These are phyloP conservation scores for Ia io DNA, from an alignment of 2,113 vertebrate genomes.

Conservation along the genomic window DNA sequence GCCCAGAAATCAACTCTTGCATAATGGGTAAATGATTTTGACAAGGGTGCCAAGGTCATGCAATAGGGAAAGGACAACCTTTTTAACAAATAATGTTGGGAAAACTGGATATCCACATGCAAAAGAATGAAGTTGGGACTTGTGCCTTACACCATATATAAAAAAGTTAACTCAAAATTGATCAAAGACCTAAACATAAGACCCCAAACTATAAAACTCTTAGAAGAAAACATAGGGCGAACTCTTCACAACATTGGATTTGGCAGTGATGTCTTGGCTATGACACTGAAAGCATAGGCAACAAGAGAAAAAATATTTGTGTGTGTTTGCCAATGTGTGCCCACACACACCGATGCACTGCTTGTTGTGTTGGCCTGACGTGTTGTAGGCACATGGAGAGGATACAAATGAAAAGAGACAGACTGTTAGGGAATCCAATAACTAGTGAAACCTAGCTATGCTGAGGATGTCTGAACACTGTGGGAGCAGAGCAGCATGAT, in stretches of 20 bases:
- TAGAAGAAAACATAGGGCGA: not conserved
- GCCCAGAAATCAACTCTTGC: not conserved
- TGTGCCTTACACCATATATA: not conserved
- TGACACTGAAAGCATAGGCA: not conserved
- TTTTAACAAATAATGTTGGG: not conserved
- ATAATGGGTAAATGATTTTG: not conserved
- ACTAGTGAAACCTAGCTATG: not conserved
- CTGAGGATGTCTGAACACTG: not conserved
- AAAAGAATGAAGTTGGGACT: constrained; percentile 27
- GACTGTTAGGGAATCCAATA: not conserved
- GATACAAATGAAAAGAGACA: not conserved
- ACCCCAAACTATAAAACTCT: not conserved
- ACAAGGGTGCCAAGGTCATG: not conserved
- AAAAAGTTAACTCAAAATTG: constrained; percentile 8
- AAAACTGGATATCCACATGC: not conserved
- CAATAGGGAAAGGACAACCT: not conserved
- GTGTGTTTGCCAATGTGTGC: not conserved
- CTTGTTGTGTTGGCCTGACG: not conserved
- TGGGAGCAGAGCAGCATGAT: not conserved
- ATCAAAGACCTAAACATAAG: not conserved
- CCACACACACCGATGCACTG: not conserved
- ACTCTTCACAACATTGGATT: not conserved
- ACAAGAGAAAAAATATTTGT: not conserved
- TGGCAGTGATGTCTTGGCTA: not conserved
- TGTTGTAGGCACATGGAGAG: not conserved